Conservation (phyloP, 1,140 invertebrate genomes). For the Drosophila malerkotliana region DNA sequence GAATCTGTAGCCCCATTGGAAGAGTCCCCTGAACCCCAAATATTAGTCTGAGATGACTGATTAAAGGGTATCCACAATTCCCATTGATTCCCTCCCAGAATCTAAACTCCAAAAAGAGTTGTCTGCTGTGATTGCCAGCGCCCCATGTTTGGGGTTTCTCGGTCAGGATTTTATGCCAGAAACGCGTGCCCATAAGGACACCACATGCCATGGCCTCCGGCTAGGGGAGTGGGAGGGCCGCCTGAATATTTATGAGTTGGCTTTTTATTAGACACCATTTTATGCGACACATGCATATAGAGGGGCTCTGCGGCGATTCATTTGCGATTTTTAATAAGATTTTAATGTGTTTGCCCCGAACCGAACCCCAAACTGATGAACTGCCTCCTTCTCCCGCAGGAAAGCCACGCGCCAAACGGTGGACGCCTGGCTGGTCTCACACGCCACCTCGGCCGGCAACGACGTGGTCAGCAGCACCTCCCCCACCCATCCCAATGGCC, state of each 20-base stretch:
- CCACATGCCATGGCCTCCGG: constrained; percentile 38
- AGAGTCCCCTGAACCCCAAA: too few relatives aligned
- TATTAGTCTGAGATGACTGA: background rate
- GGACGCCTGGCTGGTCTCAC: constrained; percentile 95
- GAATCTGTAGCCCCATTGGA: background rate
- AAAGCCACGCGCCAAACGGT: constrained; percentile 96
- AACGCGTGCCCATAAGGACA: constrained; percentile 65
- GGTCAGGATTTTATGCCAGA: constrained; percentile 58
- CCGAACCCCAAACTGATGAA: background rate
- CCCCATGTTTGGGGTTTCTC: constrained; percentile 1
- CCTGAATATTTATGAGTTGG: constrained; percentile 79
- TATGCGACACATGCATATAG: constrained; percentile 53
- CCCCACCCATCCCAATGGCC: constrained; percentile 85
- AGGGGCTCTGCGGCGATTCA: constrained; percentile 37
- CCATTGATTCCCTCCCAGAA: background rate
- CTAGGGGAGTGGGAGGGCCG: background rate
- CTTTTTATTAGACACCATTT: constrained; percentile 74
- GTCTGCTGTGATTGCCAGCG: constrained; percentile 54
- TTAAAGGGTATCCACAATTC: background rate
- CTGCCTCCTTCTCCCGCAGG: constrained; percentile 85
- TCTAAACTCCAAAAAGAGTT: constrained; percentile 40
- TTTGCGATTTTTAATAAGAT: constrained; percentile 59
- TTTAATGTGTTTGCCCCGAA: constrained; percentile 52
- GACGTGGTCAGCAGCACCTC: constrained; percentile 85
- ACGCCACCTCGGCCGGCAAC: constrained; percentile 89